Evolutionary conservation across 1,140 invertebrate genomes (phyloP), one percentile per base, ranked within the genome.

Genomic region (Nephotettix cincticeps): DNA sequence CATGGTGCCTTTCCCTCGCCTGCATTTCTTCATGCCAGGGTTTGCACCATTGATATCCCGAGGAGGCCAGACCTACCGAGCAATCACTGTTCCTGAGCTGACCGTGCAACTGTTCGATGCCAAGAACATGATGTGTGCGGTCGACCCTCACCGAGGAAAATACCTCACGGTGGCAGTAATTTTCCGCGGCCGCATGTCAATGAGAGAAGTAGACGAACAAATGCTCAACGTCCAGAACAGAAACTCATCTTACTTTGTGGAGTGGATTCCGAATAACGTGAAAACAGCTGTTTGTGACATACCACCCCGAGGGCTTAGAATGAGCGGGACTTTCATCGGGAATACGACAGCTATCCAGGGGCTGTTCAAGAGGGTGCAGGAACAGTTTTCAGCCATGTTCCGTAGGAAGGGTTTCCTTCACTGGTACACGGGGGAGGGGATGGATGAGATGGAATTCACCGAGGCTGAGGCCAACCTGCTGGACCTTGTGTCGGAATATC

Each of bases 201-300:
- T 19, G 19, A 72, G 76, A 92, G 94, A 88, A n/a, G n/a, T n/a
- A n/a, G n/a, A n/a, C n/a, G n/a, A n/a, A n/a, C n/a, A n/a, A n/a
- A n/a, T n/a, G n/a, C 80, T 93, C 28, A 93, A 93, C 76, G 89
- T 94, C 67, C 94, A 95, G 79, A 94, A 93, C 81, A 95, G 95
- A 82, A 95, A 73, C 40, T 28, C 61, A 2, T 27, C 78, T 85
- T 91, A 90, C 80, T 93, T 93, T 77, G 91, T 93, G 30, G 90
- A 92, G 78, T 93, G 91, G 89, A 90, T 92, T 74, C 90, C 87
- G 0, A 89, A 89, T 73, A 90, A 90, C 70, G 84, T 90, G 1
- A 90, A 90, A 77, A 88, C 88, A 0, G 90, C 92, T 0, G 88
- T 90, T 1, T 90, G 89, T 74, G 89, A 90, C 75, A 88, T 91